phyloP scores from a whole-genome alignment of 2,888 invertebrate genomes.

The Hartigia nigra region DNA sequence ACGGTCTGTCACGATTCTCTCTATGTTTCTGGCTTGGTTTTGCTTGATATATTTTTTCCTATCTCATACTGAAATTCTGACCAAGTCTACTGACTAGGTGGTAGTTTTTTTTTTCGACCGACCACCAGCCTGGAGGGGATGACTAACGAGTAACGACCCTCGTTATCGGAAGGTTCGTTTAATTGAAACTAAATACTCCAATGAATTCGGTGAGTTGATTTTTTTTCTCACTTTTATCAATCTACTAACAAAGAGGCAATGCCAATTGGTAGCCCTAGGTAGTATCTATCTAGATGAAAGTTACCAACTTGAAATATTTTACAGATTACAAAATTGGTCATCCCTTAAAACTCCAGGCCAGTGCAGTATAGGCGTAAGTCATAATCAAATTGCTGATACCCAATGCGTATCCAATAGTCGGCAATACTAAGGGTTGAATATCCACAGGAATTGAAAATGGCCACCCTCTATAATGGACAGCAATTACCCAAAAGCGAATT shows the following conservation, averaged over 20 bases:
- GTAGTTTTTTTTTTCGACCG: neutral
- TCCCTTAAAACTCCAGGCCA: neutral
- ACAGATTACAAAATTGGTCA: conserved; percentile 6
- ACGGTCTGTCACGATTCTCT: neutral
- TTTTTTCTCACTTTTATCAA: neutral
- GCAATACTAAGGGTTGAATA: neutral
- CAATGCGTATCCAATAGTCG: neutral
- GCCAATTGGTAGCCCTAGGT: neutral
- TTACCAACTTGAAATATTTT: conserved; percentile 1
- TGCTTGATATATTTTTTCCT: neutral
- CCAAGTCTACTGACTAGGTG: neutral
- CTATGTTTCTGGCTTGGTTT: neutral
- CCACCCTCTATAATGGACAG: conserved; percentile 43
- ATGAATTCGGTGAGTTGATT: conserved; percentile 1
- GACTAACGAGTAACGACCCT: conserved; percentile 40
- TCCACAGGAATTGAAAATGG: conserved; percentile 18
- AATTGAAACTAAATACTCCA: conserved; percentile 41
- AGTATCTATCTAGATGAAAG: neutral
- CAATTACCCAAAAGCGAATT: conserved; percentile 55
- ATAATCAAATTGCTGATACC: neutral
- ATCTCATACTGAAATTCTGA: neutral
- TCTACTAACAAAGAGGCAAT: neutral
- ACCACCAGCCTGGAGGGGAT: neutral
- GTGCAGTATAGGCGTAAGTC: neutral
- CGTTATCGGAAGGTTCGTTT: conserved; percentile 42